These are phyloP conservation scores for Sisor rabdophorus DNA, from an alignment of 2,113 vertebrate genomes.

Conservation along the genomic window DNA sequence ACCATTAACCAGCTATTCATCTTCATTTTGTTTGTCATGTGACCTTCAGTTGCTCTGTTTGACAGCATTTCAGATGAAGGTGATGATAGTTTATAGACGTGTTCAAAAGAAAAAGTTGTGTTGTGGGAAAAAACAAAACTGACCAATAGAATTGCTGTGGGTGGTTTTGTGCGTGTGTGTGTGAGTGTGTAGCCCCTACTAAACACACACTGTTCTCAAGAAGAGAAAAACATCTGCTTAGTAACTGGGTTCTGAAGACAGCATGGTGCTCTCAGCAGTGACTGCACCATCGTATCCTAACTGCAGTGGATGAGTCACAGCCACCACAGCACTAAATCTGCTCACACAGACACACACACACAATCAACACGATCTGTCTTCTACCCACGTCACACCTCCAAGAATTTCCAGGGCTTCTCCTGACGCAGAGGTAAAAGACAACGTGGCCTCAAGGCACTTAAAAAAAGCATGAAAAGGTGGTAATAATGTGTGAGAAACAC, in stretches of 20 bases:
- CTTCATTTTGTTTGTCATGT: not conserved
- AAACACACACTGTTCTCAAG: not conserved
- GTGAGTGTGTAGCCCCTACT: conserved; percentile 13
- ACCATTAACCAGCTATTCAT: not conserved
- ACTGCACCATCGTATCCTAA: conserved; percentile 40
- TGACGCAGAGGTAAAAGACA: conserved; percentile 38
- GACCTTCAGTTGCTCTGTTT: not conserved
- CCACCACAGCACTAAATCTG: conserved; percentile 45
- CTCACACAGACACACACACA: conserved; percentile 1
- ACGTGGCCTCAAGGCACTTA: conserved; percentile 30
- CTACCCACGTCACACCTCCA: conserved; percentile 33
- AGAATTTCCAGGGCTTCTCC: conserved; percentile 38
- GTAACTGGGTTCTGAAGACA: conserved; percentile 28
- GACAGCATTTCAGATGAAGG: no score
- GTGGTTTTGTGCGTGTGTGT: conserved; percentile 1
- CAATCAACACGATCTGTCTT: not conserved
- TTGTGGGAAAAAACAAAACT: not conserved
- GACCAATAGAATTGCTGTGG: not conserved
- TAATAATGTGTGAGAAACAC: conserved; percentile 52
- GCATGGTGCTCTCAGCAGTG: conserved; percentile 37
- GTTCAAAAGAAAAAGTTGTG: not conserved
- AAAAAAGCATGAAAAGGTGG: conserved; percentile 40
- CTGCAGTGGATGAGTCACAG: conserved; percentile 49
- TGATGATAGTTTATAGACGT: conserved; percentile 2
- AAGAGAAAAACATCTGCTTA: conserved; percentile 28